Conservation (phyloP, 1,140 invertebrate species). For the Hylaeus volcanicus region DNA sequence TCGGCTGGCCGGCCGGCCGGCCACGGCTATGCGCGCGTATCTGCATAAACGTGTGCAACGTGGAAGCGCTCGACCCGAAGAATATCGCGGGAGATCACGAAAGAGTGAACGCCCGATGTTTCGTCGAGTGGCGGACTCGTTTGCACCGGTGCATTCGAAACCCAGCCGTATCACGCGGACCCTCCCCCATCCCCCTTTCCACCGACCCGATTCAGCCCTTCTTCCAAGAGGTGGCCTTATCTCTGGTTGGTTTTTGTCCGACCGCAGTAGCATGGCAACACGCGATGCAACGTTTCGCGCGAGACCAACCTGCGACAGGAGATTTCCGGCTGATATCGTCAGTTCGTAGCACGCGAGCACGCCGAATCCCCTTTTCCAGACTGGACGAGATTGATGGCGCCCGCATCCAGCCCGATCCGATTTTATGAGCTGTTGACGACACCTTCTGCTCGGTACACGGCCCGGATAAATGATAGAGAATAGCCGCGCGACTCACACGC, state of each 20-base stretch:
- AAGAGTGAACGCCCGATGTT: conserved; percentile 40
- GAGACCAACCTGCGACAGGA: conserved; percentile 69
- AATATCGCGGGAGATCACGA: conserved; percentile 62
- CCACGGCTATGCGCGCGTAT: conserved; percentile 2
- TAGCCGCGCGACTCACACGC: conserved; percentile 20
- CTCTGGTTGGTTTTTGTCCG: conserved; percentile 62
- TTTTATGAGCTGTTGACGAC: conserved; percentile 51
- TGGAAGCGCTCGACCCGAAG: conserved; percentile 31
- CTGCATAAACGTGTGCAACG: conserved; percentile 47
- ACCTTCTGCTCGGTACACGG: conserved; percentile 13
- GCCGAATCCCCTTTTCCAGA: conserved; percentile 40
- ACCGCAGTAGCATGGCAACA: conserved; percentile 66
- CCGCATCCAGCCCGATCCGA: conserved; percentile 40
- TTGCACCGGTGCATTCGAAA: conserved; percentile 51
- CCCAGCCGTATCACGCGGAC: conserved; percentile 32
- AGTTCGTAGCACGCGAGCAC: conserved; percentile 63
- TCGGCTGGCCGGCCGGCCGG: background rate
- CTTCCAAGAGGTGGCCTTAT: conserved; percentile 63
- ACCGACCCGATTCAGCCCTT: conserved; percentile 33
- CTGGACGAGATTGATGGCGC: conserved; percentile 61
- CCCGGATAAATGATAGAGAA: conserved; percentile 30
- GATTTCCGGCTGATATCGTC: conserved; percentile 71
- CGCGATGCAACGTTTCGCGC: conserved; percentile 69
- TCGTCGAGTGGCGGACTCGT: conserved; percentile 49
- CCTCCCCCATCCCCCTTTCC: background rate